Evolutionary conservation across 1,140 invertebrate species (phyloP), one percentile per base, ranked within the genome.

Genomic region (Himalopsyche phryganea): DNA sequence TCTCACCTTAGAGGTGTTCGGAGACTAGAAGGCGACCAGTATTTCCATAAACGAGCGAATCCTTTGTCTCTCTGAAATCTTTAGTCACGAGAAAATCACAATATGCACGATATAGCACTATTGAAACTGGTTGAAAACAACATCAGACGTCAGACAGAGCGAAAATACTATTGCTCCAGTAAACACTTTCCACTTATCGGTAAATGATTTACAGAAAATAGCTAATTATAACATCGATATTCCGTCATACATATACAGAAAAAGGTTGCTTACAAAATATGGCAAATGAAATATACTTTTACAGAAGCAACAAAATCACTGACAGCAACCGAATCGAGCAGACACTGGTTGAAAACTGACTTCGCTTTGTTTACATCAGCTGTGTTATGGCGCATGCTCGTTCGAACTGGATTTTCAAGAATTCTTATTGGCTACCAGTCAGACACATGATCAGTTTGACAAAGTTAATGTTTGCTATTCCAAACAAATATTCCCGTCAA

Each of bases 321-420:
- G 3, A 13, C 11, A n/a, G 42, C 42, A n/a, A 45, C 42, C 17
- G 10, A 6, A 20, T 6, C 9, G 4, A n/a, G 10, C 42, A 45
- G 17, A 11, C 42, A n/a, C 18, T 45, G 2, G 11, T 5, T 15
- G 38, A 40, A 55, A 47, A 47, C 52, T 55, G 45, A 55, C 52
- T 53, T 55, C 20, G 20, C 52, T 47, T 47, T 47, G 42, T 55
- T 55, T 55, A 55, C 52, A 55, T 55, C 52, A 55, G 44, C 44
- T 47, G 52, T 20, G 32, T 13, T 20, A 48, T 2, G 28, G 52
- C 52, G 52, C 52, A 55, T 55, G 52, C 44, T 38, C 45, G 3
- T 28, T 28, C 9, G 35, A n/a, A 50, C 42, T 36, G 17, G 38
- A 11, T 6, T 13, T n/a, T n/a, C 3, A 40, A 15, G 33, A 3